These are phyloP conservation scores for Falco naumanni DNA, from an alignment of 2,797 vertebrate genomes.

Conservation along the genomic window DNA sequence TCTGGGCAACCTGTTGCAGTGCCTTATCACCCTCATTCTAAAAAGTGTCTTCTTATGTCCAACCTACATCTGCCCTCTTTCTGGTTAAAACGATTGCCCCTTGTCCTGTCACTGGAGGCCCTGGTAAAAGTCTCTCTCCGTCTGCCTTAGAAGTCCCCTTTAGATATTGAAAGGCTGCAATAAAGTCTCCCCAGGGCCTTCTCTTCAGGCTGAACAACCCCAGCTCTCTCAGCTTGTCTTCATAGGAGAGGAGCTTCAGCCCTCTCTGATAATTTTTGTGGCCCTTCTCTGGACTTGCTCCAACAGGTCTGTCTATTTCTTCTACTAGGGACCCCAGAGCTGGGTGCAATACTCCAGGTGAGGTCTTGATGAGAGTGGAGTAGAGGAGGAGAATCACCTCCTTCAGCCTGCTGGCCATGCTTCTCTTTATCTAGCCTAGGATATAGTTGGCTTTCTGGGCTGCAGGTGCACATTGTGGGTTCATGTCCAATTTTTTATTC, in stretches of 20 bases:
- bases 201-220: neutral
- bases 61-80: neutral
- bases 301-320: neutral
- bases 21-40: too few species aligned
- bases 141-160: neutral
- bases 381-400: too few species aligned
- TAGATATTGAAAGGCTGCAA: neutral
- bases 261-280: neutral
- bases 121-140: neutral
- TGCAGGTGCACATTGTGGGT: too few species aligned
- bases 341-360: too few species aligned
- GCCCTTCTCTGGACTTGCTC: neutral
- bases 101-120: neutral
- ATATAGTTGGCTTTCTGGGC: too few species aligned
- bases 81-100: neutral
- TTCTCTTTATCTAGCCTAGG: too few species aligned
- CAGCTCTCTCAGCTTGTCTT: neutral
- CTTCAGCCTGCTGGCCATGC: too few species aligned
- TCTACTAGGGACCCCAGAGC: too few species aligned
- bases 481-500: too few species aligned
- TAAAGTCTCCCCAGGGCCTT: neutral
- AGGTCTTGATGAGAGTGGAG: too few species aligned
- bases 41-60: neutral
- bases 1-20: too few species aligned
- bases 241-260: neutral